Evolutionary conservation across 2,888 invertebrate species (phyloP).

Genomic region (Drosophila rubida): DNA sequence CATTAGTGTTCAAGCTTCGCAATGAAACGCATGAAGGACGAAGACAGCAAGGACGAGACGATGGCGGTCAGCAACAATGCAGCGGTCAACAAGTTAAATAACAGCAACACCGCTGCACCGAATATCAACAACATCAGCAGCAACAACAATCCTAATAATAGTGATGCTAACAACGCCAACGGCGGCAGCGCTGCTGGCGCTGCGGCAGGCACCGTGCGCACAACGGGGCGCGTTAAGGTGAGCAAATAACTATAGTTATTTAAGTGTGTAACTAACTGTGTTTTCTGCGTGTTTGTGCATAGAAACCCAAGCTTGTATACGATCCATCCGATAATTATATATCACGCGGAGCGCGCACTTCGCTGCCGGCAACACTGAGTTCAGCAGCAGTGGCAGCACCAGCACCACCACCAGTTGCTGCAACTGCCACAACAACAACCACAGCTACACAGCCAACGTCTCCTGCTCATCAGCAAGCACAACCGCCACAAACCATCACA

Average conservation of each 20-base stretch:
- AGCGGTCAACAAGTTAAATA: conserved; percentile 9
- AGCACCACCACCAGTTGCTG: neutral
- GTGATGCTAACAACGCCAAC: conserved; percentile 25
- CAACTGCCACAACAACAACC: neutral
- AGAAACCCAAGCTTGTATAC: conserved; percentile 94
- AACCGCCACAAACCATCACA: neutral
- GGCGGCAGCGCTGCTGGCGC: conserved; percentile 4
- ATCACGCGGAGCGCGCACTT: conserved; percentile 84
- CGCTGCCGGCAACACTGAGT: conserved; percentile 20
- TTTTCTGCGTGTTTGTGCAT: neutral
- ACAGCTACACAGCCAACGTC: conserved; percentile 3
- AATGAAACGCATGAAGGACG: conserved; percentile 59
- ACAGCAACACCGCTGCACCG: conserved; percentile 16
- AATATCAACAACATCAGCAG: conserved; percentile 17
- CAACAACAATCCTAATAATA: conserved; percentile 17
- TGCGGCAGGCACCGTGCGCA: conserved; percentile 72
- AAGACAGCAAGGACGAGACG: conserved; percentile 48
- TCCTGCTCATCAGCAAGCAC: neutral
- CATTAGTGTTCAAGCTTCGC: conserved; percentile 6
- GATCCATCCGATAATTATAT: conserved; percentile 94
- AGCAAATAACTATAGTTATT: neutral
- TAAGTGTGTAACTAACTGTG: neutral
- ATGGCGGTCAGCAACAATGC: neutral
- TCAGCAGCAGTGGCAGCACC: conserved; percentile 3
- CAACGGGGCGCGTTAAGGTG: conserved; percentile 84